These are phyloP conservation scores for Pantherophis alleghaniensis DNA, from an alignment of 2,797 vertebrate species.

Conservation along the genomic window DNA sequence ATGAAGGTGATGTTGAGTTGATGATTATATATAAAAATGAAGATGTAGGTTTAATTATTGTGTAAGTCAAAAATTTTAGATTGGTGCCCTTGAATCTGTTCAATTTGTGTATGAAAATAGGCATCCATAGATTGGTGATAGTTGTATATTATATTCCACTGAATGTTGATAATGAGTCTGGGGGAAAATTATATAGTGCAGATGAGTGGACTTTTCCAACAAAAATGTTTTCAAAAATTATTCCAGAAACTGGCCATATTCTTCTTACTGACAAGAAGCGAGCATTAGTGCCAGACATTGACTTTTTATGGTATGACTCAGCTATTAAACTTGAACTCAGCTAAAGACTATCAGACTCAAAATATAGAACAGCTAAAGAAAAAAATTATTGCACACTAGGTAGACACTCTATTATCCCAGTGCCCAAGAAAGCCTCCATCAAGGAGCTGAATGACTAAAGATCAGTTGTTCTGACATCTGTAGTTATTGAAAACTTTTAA, in stretches of 20 bases:
- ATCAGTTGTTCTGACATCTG: background rate
- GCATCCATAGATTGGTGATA: background rate
- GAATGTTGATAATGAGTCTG: background rate
- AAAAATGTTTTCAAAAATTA: background rate
- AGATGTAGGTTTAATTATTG: background rate
- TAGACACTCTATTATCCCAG: background rate
- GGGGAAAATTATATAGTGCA: background rate
- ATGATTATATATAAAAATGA: background rate
- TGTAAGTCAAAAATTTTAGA: background rate
- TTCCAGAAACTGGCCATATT: background rate
- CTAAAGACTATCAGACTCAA: background rate
- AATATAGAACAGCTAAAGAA: background rate
- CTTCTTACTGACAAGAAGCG: background rate
- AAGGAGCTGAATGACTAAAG: background rate
- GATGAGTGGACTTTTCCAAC: background rate
- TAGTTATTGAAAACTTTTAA: background rate
- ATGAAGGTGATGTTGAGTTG: background rate
- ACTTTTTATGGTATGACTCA: background rate
- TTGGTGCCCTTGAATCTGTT: background rate
- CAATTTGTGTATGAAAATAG: background rate
- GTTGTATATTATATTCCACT: background rate
- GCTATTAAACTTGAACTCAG: background rate
- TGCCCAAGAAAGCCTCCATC: background rate
- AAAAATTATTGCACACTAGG: background rate
- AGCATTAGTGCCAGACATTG: background rate